phyloP scores from a whole-genome alignment of 2,888 invertebrate species.

The Eledone cirrhosa region DNA sequence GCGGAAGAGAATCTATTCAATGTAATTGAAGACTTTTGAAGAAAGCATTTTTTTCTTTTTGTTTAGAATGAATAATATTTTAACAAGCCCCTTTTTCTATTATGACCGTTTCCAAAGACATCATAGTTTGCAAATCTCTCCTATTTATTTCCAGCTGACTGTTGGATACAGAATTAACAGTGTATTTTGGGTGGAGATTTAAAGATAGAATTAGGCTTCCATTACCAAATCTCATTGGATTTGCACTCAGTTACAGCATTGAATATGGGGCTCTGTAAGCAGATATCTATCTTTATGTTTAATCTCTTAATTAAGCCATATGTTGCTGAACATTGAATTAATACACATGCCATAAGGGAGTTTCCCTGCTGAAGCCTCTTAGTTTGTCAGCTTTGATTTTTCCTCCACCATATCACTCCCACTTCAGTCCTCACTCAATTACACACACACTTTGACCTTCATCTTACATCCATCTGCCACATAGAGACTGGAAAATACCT shows the following conservation, averaged over 20 bases:
- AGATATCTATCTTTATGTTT: constrained; percentile 29
- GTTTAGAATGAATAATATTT: background rate
- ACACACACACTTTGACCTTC: constrained; percentile 32
- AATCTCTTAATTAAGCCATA: constrained; percentile 40
- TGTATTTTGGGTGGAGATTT: constrained; percentile 28
- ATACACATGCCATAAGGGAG: constrained; percentile 30
- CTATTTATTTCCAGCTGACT: constrained; percentile 14
- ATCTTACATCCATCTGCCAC: constrained; percentile 40
- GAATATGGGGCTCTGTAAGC: constrained; percentile 19
- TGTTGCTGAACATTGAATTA: constrained; percentile 33
- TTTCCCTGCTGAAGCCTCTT: constrained; percentile 26
- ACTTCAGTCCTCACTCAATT: constrained; percentile 30
- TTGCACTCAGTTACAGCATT: constrained; percentile 23
- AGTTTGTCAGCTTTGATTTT: constrained; percentile 27
- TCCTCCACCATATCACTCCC: constrained; percentile 24
- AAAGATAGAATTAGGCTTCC: constrained; percentile 27
- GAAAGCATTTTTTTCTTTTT: constrained; percentile 7
- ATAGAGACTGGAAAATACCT: constrained; percentile 35
- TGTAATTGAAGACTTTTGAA: background rate
- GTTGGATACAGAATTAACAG: constrained; percentile 4
- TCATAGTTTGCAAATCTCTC: constrained; percentile 7
- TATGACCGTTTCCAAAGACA: constrained; percentile 13
- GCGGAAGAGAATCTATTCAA: background rate
- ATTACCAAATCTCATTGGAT: constrained; percentile 27
- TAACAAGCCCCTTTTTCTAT: constrained; percentile 12